Evolutionary conservation across 2,113 vertebrate genomes (phyloP).

Genomic region (Microcebus tavaratra): DNA sequence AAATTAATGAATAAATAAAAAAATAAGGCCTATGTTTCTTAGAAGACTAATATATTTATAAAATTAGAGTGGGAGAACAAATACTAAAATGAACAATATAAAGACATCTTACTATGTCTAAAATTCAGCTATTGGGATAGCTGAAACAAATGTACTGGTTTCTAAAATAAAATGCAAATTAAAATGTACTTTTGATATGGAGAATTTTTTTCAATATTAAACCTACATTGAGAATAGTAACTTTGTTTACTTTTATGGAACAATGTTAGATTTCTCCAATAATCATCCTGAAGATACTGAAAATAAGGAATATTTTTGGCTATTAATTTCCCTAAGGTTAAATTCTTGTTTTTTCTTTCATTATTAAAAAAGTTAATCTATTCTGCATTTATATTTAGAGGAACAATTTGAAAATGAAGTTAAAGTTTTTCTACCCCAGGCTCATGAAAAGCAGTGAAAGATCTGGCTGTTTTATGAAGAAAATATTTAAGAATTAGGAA

Average conservation of each 20-base stretch:
- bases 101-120: background rate
- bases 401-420: constrained; percentile 46
- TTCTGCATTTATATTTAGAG: constrained; percentile 3
- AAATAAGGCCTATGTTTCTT: background rate
- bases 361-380: constrained; percentile 23
- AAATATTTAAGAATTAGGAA: constrained; percentile 34
- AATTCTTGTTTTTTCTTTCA: constrained; percentile 28
- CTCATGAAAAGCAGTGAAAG: constrained; percentile 17
- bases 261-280: constrained; percentile 21
- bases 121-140: background rate
- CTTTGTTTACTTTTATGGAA: constrained; percentile 8
- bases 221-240: background rate
- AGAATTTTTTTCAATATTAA: constrained; percentile 25
- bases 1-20: background rate
- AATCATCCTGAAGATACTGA: background rate
- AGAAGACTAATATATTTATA: background rate
- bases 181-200: background rate
- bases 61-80: background rate
- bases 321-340: constrained; percentile 61
- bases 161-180: constrained; percentile 10
- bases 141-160: background rate
- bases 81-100: background rate
- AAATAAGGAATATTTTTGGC: constrained; percentile 11
- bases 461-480: constrained; percentile 14
- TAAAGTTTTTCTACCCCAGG: constrained; percentile 36